Conservation (phyloP, 2,113 vertebrate species). For the Epinephelus moara region DNA sequence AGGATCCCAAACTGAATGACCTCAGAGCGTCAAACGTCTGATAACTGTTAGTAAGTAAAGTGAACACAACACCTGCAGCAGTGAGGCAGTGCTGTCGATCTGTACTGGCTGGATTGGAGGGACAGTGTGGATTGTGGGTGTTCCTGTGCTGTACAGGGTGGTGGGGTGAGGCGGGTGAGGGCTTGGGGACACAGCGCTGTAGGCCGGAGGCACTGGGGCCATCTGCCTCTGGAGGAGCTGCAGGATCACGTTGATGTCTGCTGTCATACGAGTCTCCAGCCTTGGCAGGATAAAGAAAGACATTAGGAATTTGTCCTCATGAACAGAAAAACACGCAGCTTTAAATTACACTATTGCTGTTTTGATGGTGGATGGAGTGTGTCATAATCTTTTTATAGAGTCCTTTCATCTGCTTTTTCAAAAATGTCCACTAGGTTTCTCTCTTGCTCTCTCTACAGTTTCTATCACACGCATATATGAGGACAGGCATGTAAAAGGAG, state of each 20-base stretch:
- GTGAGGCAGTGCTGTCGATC: slow-evolving; percentile 62
- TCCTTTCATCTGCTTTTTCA: background rate
- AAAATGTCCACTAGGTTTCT: slow-evolving; percentile 25
- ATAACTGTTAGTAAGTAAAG: background rate
- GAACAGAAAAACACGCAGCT: background rate
- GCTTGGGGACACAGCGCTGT: slow-evolving; percentile 86
- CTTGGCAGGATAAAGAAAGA: slow-evolving; percentile 72
- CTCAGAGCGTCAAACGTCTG: background rate
- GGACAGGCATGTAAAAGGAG: background rate
- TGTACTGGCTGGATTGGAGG: slow-evolving; percentile 52
- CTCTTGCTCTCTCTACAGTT: background rate
- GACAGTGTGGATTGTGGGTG: slow-evolving; percentile 74
- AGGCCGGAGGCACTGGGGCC: slow-evolving; percentile 89
- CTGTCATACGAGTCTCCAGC: slow-evolving; percentile 93
- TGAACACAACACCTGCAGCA: slow-evolving; percentile 82
- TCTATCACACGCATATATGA: no score
- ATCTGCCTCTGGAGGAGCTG: slow-evolving; percentile 94
- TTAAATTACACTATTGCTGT: background rate
- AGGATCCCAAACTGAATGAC: background rate
- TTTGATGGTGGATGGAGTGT: background rate
- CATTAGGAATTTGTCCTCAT: background rate
- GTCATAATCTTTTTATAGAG: background rate
- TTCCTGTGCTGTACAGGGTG: slow-evolving; percentile 81
- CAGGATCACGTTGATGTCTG: slow-evolving; percentile 93
- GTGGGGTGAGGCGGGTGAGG: slow-evolving; percentile 80